Evolutionary conservation across 2,797 vertebrate genomes (phyloP).

Genomic region (Chromobotia macracanthus): DNA sequence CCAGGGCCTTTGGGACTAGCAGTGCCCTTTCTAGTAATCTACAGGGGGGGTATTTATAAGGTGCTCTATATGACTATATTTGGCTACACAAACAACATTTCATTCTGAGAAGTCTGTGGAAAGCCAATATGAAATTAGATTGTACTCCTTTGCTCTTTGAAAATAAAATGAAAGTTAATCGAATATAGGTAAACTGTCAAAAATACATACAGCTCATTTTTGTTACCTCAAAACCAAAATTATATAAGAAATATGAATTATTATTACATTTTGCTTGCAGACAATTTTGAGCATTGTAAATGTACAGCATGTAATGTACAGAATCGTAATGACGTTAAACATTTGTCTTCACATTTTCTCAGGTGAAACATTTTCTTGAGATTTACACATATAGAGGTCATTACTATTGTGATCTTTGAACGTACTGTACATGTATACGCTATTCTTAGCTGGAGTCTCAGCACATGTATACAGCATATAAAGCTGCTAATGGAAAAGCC

Average conservation of each 20-base stretch:
- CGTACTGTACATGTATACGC: not conserved
- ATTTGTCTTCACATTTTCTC: too few species aligned
- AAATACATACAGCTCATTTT: not conserved
- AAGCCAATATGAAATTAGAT: not conserved
- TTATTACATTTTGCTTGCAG: too few species aligned
- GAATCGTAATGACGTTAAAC: too few species aligned
- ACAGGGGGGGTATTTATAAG: not conserved
- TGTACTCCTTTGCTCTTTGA: not conserved
- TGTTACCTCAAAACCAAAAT: too few species aligned
- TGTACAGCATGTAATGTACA: too few species aligned
- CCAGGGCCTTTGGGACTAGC: conserved; percentile 1
- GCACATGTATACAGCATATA: not conserved
- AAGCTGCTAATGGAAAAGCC: conserved; percentile 7
- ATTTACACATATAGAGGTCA: not conserved
- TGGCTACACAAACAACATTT: not conserved
- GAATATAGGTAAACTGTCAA: not conserved
- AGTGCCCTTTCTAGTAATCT: conserved; percentile 12
- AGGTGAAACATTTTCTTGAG: not conserved
- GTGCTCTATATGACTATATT: not conserved
- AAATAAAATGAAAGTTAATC: not conserved
- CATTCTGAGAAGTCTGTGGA: not conserved
- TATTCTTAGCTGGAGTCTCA: conserved; percentile 20
- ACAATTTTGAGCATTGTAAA: too few species aligned
- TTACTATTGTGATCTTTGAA: not conserved
- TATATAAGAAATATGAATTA: too few species aligned